phyloP scores from a whole-genome alignment of 2,113 vertebrate genomes.

The Cacatua alba region DNA sequence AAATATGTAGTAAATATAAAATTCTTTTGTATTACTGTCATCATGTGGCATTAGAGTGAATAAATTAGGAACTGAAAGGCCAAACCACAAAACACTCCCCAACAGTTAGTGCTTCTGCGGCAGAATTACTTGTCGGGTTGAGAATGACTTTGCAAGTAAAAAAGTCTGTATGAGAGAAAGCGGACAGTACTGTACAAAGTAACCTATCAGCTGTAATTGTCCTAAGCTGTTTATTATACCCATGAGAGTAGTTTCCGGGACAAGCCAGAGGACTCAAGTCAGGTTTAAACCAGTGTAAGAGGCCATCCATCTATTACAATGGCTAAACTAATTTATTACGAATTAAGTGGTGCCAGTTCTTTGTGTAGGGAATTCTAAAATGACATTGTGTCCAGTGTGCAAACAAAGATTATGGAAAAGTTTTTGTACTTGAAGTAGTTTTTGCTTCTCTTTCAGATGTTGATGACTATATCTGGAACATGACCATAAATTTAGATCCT shows the following conservation, averaged over 20 bases:
- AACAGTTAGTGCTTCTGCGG: neutral
- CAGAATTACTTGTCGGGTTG: neutral
- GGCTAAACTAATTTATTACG: slow-evolving; percentile 64
- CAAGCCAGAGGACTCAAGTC: slow-evolving; percentile 45
- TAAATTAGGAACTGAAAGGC: neutral
- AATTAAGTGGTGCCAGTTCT: slow-evolving; percentile 62
- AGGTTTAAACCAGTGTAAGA: slow-evolving; percentile 20
- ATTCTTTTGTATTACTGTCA: neutral
- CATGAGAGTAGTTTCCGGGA: slow-evolving; percentile 48
- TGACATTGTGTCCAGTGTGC: slow-evolving; percentile 35
- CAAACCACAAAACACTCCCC: neutral
- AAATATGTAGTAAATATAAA: neutral
- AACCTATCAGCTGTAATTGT: slow-evolving; percentile 4
- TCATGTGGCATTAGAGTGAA: neutral
- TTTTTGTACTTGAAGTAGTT: slow-evolving; percentile 13
- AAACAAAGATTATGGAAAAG: slow-evolving; percentile 45
- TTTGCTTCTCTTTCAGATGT: slow-evolving; percentile 31
- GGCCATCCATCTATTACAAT: slow-evolving; percentile 45
- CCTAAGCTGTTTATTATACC: slow-evolving; percentile 26
- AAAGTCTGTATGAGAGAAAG: neutral
- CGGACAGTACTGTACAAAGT: neutral
- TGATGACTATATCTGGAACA: slow-evolving; percentile 30
- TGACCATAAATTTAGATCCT: neutral
- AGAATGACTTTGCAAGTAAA: neutral
- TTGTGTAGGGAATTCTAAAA: slow-evolving; percentile 53